These are phyloP conservation scores for Tauraco erythrolophus DNA, from an alignment of 2,113 vertebrate species.

Conservation along the genomic window DNA sequence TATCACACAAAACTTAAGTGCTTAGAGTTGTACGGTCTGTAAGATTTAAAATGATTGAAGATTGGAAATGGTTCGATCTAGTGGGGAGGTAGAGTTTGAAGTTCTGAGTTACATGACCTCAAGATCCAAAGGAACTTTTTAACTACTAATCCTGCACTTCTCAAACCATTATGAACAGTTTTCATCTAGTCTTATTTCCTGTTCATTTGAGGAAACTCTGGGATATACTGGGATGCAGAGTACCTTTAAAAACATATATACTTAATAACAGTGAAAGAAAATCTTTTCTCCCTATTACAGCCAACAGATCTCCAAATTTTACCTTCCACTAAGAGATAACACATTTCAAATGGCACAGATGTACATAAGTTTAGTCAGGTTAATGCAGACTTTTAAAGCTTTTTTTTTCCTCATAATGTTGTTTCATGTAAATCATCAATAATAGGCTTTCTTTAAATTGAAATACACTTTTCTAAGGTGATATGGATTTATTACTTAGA, in stretches of 20 bases:
- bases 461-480: not conserved
- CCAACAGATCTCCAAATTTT: not conserved
- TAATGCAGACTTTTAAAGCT: not conserved
- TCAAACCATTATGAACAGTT: not conserved
- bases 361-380: not conserved
- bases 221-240: not conserved
- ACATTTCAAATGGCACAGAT: not conserved
- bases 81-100: not conserved
- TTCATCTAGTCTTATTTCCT: not conserved
- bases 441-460: not conserved
- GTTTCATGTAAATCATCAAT: not conserved
- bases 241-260: not conserved
- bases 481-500: not conserved
- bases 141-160: not conserved
- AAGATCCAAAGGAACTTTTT: not conserved
- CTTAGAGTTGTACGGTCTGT: not conserved
- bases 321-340: not conserved
- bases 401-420: not conserved
- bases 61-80: not conserved
- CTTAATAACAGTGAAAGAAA: not conserved
- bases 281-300: not conserved
- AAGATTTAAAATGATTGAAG: not conserved
- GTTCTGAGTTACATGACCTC: accelerated
- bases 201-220: not conserved
- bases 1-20: not conserved